Evolutionary conservation across 1,140 invertebrate genomes (phyloP).

Genomic region (Bicyclus anynana): DNA sequence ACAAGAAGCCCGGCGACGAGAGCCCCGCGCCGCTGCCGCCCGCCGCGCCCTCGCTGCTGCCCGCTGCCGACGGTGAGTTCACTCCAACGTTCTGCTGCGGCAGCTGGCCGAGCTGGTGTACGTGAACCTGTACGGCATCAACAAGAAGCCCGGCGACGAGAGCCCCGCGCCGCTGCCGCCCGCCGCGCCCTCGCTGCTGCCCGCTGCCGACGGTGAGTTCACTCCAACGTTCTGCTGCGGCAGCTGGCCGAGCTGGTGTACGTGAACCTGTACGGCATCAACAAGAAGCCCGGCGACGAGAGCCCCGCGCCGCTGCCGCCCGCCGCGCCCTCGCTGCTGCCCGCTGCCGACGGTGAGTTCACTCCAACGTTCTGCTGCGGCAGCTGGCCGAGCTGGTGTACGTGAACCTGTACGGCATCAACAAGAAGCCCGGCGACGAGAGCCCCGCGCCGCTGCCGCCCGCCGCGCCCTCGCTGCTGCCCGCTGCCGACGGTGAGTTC

Average conservation of each 20-base stretch:
- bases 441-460: too few species aligned
- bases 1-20: conserved; percentile 54
- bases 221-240: too few species aligned
- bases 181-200: conserved; percentile 45
- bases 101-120: conserved; percentile 77
- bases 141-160: conserved; percentile 54
- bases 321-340: conserved; percentile 45
- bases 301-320: conserved; percentile 50
- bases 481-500: too few species aligned
- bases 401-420: too few species aligned
- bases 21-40: conserved; percentile 50
- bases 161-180: conserved; percentile 50
- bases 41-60: conserved; percentile 45
- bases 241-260: conserved; percentile 77
- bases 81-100: too few species aligned
- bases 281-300: conserved; percentile 54
- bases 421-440: too few species aligned
- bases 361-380: too few species aligned
- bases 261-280: conserved; percentile 73
- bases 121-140: conserved; percentile 73
- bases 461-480: too few species aligned
- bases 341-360: conserved; percentile 55
- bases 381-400: too few species aligned
- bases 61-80: conserved; percentile 55
- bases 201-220: conserved; percentile 55